These are phyloP conservation scores for Pseudanteris insignis DNA, from an alignment of 2,888 invertebrate species.

Conservation along the genomic window DNA sequence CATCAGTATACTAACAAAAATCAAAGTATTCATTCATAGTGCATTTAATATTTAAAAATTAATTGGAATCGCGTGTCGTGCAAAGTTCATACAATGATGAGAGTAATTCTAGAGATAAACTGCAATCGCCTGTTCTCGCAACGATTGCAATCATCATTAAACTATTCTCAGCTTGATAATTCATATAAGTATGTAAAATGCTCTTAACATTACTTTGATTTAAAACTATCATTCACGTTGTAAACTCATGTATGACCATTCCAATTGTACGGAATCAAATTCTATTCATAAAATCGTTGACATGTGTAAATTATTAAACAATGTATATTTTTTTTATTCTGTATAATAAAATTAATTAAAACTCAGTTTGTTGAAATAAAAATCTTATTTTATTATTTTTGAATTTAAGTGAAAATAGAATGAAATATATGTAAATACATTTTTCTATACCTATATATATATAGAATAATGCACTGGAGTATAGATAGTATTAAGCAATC, in stretches of 20 bases:
- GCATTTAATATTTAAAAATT: conserved; percentile 9
- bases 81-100: conserved; percentile 37
- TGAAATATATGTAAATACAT: no score
- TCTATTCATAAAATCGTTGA: no score
- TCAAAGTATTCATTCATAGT: conserved; percentile 3
- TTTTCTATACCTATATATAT: no score
- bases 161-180: conserved; percentile 30
- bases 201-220: conserved; percentile 22
- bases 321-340: no score
- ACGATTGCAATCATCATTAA: conserved; percentile 38
- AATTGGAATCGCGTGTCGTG: conserved; percentile 11
- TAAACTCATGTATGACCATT: conserved; percentile 3
- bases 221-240: conserved; percentile 3
- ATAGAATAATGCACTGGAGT: no score
- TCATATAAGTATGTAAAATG: conserved; percentile 36
- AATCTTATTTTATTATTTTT: no score
- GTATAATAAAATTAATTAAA: no score
- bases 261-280: conserved; percentile 11
- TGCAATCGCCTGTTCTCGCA: conserved; percentile 41
- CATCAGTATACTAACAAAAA: conserved; percentile 13
- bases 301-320: no score
- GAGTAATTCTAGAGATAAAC: conserved; percentile 39
- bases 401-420: no score
- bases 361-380: no score
- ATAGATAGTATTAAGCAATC: no score